Conservation (phyloP, 2,113 vertebrate species). For the Podarcis muralis region DNA sequence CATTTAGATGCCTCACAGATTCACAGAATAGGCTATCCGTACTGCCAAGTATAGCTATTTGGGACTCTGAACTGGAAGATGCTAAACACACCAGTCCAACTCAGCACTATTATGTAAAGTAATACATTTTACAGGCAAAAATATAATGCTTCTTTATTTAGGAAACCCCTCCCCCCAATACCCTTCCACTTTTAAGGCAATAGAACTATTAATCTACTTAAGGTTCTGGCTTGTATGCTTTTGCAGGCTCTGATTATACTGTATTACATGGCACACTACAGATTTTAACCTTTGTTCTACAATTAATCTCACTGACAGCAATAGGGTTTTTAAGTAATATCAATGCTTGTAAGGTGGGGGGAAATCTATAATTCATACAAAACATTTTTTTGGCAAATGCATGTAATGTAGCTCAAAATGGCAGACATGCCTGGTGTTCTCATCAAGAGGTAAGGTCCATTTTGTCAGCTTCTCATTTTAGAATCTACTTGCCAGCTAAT, state of each 20-base stretch:
- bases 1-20: background rate
- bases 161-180: background rate
- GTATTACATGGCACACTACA: background rate
- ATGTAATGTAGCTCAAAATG: background rate
- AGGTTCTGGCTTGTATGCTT: background rate
- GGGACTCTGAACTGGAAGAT: background rate
- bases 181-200: background rate
- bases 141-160: conserved; percentile 8
- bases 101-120: conserved; percentile 11
- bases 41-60: background rate
- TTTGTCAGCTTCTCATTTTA: background rate
- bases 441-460: background rate
- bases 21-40: background rate
- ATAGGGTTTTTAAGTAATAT: background rate
- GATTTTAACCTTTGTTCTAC: background rate
- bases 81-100: background rate
- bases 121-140: background rate
- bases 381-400: conserved; percentile 6
- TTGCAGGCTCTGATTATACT: background rate
- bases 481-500: background rate
- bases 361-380: background rate
- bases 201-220: background rate
- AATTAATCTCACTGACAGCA: background rate
- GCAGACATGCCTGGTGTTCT: background rate
- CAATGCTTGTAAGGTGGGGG: background rate